A percentile compares a stretch with the other conserved stretches of the same genome.
phyloP scores from a whole-genome alignment of 2,113 vertebrate genomes.

The Myrmecobius fasciatus region DNA sequence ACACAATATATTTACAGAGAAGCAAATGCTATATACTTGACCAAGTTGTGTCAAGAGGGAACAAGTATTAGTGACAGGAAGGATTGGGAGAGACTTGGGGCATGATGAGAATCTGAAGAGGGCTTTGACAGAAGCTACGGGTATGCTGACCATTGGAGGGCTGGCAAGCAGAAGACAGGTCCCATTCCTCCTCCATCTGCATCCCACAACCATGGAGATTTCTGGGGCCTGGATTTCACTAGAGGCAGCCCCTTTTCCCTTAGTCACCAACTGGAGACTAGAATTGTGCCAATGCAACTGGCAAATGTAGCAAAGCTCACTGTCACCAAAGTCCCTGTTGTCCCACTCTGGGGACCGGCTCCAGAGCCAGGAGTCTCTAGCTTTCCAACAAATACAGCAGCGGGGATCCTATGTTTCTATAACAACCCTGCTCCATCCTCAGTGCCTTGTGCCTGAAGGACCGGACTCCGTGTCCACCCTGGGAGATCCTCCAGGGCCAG shows the following conservation, averaged over 20 bases:
- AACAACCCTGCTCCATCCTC: background rate
- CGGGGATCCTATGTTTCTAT: background rate
- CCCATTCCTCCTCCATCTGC: background rate
- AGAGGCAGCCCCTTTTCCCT: background rate
- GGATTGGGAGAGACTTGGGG: background rate
- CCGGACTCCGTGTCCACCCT: background rate
- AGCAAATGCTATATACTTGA: background rate
- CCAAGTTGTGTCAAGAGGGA: background rate
- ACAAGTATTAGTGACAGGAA: background rate
- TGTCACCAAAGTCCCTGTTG: no score
- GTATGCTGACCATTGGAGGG: no score
- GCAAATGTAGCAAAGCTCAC: no score
- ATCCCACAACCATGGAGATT: background rate
- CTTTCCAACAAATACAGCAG: background rate
- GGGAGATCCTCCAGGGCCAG: background rate
- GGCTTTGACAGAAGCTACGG: background rate
- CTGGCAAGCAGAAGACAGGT: no score
- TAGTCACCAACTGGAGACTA: background rate
- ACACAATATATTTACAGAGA: background rate
- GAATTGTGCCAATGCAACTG: background rate
- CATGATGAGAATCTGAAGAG: background rate
- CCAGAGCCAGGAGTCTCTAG: background rate
- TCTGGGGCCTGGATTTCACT: background rate
- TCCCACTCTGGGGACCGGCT: no score
- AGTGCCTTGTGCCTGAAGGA: background rate